Conservation (phyloP, 2,113 vertebrate species). For the Scytalopus superciliaris region DNA sequence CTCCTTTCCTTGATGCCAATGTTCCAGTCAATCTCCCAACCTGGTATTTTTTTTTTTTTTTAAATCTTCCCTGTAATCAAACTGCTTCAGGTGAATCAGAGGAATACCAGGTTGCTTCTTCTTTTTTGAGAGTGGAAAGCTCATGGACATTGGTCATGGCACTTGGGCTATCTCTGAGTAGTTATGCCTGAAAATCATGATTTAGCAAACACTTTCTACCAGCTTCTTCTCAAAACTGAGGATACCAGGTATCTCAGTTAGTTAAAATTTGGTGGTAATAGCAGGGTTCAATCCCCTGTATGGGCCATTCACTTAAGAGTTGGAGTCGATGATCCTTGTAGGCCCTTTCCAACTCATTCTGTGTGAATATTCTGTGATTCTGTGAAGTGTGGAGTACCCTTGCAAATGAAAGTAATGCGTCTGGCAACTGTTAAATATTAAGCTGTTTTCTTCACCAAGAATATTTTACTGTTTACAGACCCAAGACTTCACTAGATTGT, state of each 20-base stretch:
- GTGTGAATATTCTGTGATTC: not conserved
- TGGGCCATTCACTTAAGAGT: not conserved
- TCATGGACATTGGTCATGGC: not conserved
- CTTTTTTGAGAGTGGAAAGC: not conserved
- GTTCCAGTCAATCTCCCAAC: not conserved
- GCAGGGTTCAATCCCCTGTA: not conserved
- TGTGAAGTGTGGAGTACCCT: not conserved
- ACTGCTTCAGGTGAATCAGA: not conserved
- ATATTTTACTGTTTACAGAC: not conserved
- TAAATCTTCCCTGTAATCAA: not conserved
- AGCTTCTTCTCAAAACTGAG: not conserved
- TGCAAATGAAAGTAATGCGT: not conserved
- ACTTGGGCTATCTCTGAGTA: not conserved
- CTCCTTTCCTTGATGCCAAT: not conserved
- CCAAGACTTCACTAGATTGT: not conserved
- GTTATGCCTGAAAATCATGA: not conserved
- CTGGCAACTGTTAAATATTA: not conserved
- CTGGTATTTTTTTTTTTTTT: not conserved
- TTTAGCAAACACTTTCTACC: not conserved
- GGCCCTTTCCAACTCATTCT: not conserved
- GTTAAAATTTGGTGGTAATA: not conserved
- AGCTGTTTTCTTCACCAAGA: not conserved
- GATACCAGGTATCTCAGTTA: not conserved
- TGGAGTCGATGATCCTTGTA: not conserved
- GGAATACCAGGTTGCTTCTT: not conserved